Percentiles rank a stretch among this genome's conserved stretches.
Conservation (phyloP, 2,888 invertebrate genomes). For the Pandemis corylana region DNA sequence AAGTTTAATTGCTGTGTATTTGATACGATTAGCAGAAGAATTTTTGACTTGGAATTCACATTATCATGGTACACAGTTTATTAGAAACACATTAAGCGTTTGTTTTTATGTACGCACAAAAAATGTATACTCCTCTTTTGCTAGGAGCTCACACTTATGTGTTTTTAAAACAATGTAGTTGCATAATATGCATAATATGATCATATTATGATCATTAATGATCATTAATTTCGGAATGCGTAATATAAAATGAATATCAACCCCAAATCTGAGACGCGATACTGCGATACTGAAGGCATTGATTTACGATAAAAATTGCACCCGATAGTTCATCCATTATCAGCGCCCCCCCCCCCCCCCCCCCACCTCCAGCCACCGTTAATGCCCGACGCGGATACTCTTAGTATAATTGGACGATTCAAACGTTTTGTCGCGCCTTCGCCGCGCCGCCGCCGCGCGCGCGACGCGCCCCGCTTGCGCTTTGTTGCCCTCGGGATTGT, state of each 20-base stretch:
- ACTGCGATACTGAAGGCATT: slow-evolving; percentile 11
- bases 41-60: no score
- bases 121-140: no score
- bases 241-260: background rate
- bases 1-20: background rate
- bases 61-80: no score
- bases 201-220: no score
- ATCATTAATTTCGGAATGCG: background rate
- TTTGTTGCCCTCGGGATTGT: background rate
- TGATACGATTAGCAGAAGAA: background rate
- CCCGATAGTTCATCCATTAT: slow-evolving; percentile 6
- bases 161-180: no score
- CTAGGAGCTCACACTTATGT: no score
- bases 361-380: background rate
- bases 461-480: background rate
- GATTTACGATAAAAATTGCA: slow-evolving; percentile 6
- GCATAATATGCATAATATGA: no score
- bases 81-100: no score
- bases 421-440: background rate
- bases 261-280: background rate
- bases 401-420: slow-evolving; percentile 31
- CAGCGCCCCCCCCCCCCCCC: background rate
- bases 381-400: slow-evolving; percentile 26
- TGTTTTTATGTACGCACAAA: no score
- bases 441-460: background rate